Evolutionary conservation across 2,888 invertebrate species (phyloP), one percentile per base, ranked within the genome.

Genomic region (Orthonychiurus folsomi): DNA sequence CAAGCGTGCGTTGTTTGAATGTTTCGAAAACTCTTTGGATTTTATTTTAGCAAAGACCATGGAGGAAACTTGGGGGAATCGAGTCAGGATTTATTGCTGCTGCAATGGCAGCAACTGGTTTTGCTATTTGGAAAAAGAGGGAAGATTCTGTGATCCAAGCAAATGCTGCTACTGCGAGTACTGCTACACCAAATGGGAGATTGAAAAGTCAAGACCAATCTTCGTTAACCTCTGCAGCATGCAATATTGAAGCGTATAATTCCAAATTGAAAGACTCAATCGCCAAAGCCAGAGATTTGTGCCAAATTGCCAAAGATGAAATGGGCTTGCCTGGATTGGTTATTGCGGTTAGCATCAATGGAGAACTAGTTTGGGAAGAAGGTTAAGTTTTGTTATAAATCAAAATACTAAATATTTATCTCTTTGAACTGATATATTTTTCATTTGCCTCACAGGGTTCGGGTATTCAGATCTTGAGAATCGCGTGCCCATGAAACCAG

Each of bases 391-490:
- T 26, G 20, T 24, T 24, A n/a, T n/a, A n/a, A n/a, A n/a, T n/a
- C n/a, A n/a, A n/a, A n/a, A n/a, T n/a, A n/a, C n/a, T n/a, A n/a
- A n/a, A n/a, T n/a, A n/a, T n/a, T n/a, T n/a, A n/a, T n/a, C n/a
- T n/a, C n/a, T n/a, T n/a, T n/a, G n/a, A n/a, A n/a, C 12, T 48
- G 48, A 48, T 48, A n/a, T n/a, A 48, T n/a, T 15, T 48, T 48
- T 48, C n/a, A 48, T 15, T 15, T 15, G 48, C 52, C 47, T 59
- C 59, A 50, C 61, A 78, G 81, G 81, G 70, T 76, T 81, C 64
- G 83, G 83, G 1, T 80, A 76, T 72, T 74, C 81, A 27, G 81
- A 83, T 71, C 72, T 84, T 1, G 83, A 84, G 74, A 81, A 81
- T 66, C 65, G 76, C 52, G 74, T 79, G 3, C 74, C 73, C 1